Base-by-base conservation (phyloP, 2,113 vertebrate genomes). In the Sylvia atricapilla region DNA sequence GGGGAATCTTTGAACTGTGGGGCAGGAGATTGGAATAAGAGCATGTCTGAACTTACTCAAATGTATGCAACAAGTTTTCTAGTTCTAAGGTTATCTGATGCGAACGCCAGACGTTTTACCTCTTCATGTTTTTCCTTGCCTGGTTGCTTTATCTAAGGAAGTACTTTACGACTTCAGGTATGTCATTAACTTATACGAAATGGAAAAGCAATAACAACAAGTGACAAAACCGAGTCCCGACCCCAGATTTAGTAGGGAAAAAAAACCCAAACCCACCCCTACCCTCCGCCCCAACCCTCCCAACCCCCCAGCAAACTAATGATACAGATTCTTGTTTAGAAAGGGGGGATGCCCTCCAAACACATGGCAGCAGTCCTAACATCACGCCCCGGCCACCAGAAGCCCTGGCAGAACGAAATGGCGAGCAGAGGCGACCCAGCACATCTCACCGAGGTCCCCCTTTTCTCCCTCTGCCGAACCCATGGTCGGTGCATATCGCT, bases 1-100 rank as follows among this genome's bases (percentile, higher is more conserved):
- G 89, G 94, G 89, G 90, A 94, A 96, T 96, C 95, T 95, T 74
- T 93, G 88, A 96, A 93, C 79, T 64, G 47, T 28, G n/a, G 80
- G 77, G 62, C 35, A 88, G 83, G 31, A 92, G 79, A 67, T 59
- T 17, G 86, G 62, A 85, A 69, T 52, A 69, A 96, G 78, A 93
- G 86, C 78, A 72, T 35, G 92, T 92, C 82, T 90, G 89, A 89
- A 87, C 78, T 85, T 90, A 92, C 74, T 93, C 86, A 86, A 85
- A 94, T 89, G 87, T 43, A 87, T 90, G 92, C 60, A 84, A 95
- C 68, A 95, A 91, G 81, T 95, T 96, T 93, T 90, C 64, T 77
- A 43, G 85, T 90, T 84, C 92, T 86, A 74, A 89, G 85, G 86
- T 95, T 95, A 92, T 93, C 93, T 94, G 83, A 72, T 93, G 80